Conservation (phyloP, 2,888 invertebrate species). For the Lasioglossum pauxillum region DNA sequence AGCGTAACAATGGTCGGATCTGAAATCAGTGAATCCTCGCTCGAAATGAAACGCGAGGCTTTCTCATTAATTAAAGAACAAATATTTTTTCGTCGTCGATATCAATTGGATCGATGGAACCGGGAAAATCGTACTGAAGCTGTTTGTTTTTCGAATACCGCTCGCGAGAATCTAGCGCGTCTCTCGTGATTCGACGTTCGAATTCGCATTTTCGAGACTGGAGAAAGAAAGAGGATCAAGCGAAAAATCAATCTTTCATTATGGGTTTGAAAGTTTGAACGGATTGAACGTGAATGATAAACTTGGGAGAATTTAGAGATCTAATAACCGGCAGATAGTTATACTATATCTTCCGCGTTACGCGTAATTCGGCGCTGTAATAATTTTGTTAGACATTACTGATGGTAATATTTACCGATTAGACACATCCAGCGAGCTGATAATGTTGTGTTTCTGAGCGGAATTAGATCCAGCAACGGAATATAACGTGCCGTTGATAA, state of each 20-base stretch:
- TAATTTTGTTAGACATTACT: neutral
- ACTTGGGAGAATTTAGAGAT: too few relatives aligned
- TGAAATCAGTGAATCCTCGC: neutral
- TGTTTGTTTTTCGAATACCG: neutral
- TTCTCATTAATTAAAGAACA: neutral
- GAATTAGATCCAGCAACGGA: constrained; percentile 11
- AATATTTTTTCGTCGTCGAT: neutral
- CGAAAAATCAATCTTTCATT: neutral
- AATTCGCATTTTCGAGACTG: neutral
- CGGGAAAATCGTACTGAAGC: neutral
- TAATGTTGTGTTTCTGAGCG: constrained; percentile 22
- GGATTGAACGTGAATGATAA: neutral
- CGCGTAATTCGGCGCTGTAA: neutral
- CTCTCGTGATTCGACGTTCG: neutral
- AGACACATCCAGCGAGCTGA: neutral
- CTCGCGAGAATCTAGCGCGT: too few relatives aligned
- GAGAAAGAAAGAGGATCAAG: neutral
- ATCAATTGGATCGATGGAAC: neutral
- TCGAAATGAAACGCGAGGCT: neutral
- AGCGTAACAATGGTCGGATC: neutral
- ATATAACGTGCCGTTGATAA: neutral
- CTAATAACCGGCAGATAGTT: neutral
- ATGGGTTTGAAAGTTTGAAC: neutral
- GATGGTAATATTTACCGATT: constrained; percentile 3
- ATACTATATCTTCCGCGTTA: neutral